Percentiles rank a stretch among this genome's conserved stretches.
Conservation (phyloP, 2,797 vertebrate genomes). For the Morus bassanus region DNA sequence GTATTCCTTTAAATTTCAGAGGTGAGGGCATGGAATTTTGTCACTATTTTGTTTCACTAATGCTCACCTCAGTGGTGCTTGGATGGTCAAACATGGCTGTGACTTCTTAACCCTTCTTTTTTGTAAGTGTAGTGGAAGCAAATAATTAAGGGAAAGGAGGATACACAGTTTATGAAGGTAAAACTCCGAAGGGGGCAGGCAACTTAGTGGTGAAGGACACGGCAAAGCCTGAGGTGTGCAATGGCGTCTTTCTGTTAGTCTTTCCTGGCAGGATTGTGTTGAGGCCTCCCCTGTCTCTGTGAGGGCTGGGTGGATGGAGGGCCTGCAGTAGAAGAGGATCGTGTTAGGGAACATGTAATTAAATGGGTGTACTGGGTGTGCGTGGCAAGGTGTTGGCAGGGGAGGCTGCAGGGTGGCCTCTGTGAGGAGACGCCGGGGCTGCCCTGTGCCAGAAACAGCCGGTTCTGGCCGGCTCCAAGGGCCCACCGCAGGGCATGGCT, state of each 20-base stretch:
- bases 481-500: rapidly evolving
- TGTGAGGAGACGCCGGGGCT: neutral
- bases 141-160: neutral
- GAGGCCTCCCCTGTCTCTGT: neutral
- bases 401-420: neutral
- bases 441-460: rapidly evolving
- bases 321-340: neutral
- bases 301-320: neutral
- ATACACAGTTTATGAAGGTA: neutral
- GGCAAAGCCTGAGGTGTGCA: neutral
- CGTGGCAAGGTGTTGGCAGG: neutral
- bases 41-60: neutral
- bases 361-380: neutral
- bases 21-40: neutral
- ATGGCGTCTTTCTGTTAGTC: neutral
- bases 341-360: neutral
- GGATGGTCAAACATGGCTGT: neutral
- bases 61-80: neutral
- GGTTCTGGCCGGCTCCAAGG: rapidly evolving
- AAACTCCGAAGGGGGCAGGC: neutral
- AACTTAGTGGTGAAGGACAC: neutral
- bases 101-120: neutral
- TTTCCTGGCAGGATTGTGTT: neutral
- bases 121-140: neutral
- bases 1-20: neutral